phyloP scores from a whole-genome alignment of 2,797 vertebrate species.

The Otolemur crassicaudatus region DNA sequence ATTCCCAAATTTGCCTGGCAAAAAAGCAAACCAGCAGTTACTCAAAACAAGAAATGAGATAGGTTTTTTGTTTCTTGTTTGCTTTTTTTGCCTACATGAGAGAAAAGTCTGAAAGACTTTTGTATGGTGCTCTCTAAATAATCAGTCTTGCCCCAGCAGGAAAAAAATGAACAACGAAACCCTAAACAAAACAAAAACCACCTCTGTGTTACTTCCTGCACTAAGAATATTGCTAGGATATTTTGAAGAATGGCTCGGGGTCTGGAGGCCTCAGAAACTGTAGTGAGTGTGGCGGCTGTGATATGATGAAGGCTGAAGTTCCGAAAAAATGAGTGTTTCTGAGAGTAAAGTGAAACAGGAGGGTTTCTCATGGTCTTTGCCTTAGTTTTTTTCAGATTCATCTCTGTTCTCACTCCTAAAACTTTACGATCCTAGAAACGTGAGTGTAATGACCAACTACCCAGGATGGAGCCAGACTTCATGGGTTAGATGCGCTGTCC shows the following conservation, averaged over 20 bases:
- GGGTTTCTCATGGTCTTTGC: background rate
- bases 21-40: conserved; percentile 45
- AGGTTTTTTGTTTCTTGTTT: background rate
- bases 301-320: background rate
- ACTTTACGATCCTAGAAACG: background rate
- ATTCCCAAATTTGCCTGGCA: conserved; percentile 20
- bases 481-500: no score
- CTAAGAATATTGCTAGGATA: background rate
- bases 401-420: background rate
- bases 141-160: background rate
- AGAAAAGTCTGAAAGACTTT: conserved; percentile 26
- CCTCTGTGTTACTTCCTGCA: background rate
- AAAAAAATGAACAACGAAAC: background rate
- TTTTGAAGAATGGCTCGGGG: background rate
- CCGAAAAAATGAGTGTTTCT: background rate
- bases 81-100: background rate
- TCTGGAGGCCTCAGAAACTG: background rate
- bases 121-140: conserved; percentile 58
- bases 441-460: background rate
- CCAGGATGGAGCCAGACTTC: background rate
- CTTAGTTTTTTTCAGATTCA: background rate
- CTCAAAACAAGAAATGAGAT: conserved; percentile 1
- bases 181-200: background rate
- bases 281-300: background rate
- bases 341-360: background rate